phyloP scores from a whole-genome alignment of 2,113 vertebrate genomes.

The Campylomormyrus numenius region DNA sequence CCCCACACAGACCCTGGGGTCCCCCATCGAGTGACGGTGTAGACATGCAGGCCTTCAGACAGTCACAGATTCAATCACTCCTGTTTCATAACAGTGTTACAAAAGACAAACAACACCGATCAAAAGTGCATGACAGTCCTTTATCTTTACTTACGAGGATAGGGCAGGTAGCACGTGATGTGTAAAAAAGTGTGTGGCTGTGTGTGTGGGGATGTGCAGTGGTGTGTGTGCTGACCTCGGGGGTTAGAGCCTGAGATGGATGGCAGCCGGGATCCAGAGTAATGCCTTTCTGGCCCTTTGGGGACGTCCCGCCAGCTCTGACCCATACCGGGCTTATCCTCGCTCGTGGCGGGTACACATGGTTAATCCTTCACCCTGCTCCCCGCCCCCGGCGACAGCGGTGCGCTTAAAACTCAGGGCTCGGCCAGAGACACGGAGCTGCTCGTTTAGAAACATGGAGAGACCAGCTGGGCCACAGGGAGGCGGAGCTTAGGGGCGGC shows the following conservation, averaged over 20 bases:
- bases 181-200: background rate
- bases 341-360: background rate
- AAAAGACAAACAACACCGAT: background rate
- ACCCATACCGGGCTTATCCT: background rate
- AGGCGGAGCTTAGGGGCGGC: background rate
- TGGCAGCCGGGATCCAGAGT: background rate
- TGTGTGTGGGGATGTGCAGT: background rate
- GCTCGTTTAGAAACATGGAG: background rate
- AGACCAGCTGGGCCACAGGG: background rate
- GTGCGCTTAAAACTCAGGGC: background rate
- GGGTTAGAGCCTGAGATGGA: background rate
- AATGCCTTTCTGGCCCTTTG: slow-evolving; percentile 8
- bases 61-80: background rate
- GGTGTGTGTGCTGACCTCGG: background rate
- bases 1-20: background rate
- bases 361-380: background rate
- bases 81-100: background rate
- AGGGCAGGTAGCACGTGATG: background rate
- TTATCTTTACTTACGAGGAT: background rate
- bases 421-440: background rate
- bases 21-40: background rate
- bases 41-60: background rate
- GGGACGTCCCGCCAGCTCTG: background rate
- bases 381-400: background rate
- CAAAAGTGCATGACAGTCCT: background rate